Base-by-base conservation (phyloP, 1,140 invertebrate species). In the Hyposmocoma kahamanoa region DNA sequence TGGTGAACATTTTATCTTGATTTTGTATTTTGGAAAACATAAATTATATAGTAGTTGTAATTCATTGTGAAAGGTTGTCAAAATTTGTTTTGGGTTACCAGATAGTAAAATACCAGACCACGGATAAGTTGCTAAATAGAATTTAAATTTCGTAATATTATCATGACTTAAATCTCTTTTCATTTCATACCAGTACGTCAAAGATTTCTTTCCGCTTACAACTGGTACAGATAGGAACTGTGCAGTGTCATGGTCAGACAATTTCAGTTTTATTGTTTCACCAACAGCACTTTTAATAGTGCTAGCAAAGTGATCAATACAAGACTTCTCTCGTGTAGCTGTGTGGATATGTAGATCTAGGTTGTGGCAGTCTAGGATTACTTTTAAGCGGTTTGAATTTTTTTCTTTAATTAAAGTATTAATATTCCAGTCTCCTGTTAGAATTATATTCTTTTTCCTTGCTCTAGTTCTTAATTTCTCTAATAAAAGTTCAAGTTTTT, bases 291-390 rank as follows among this genome's bases (percentile, higher is more conserved):
- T 13, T 41, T 41, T 13, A 21, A 41, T 41, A 15, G 20, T 41
- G 13, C 38, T 41, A 13, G 38, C 38, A 21, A 41, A 21, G 20
- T 41, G 38, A 15, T 41, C 38, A 15, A 41, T 41, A 22, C 38
- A 41, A 11, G 38, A 21, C 9, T 21, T 10, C 20, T 41, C 8
- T 13, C 38, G 18, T 20, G 38, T 41, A 3, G 38, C 8, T 21
- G 18, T 41, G 22, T 9, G 20, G 9, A 41, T 41, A 21, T 41
- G 38, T 41, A 41, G 22, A 6, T 21, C 5, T 21, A 41, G 13
- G 22, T 41, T 41, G n/a, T n/a, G n/a, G n/a, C n/a, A n/a, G n/a
- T n/a, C n/a, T n/a, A n/a, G n/a, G n/a, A n/a, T n/a, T n/a, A n/a
- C n/a, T n/a, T n/a, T n/a, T n/a, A n/a, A n/a, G n/a, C n/a, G n/a